Base-by-base conservation (phyloP, 1,140 invertebrate species). In the Orchesella cincta region DNA sequence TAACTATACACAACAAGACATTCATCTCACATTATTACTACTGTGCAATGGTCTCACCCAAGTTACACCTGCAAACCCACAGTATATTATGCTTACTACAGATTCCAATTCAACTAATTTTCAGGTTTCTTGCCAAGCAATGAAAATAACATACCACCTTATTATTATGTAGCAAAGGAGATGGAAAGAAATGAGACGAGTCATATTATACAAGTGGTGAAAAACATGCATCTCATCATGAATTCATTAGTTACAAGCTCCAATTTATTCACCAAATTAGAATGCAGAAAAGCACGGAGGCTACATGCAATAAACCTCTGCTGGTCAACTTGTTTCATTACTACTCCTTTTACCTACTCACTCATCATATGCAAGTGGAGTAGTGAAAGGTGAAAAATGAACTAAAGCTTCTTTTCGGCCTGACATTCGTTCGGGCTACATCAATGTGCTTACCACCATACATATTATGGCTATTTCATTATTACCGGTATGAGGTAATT, bases 131-230 rank as follows among this genome's bases (percentile, higher is more conserved):
- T n/a, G 8, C 54, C n/a, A 14, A 5, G 5, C 54, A 57, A 57
- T 12, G 26, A 57, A 23, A 57, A 57, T 57, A 57, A 57, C n/a
- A 57, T 67, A 29, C 62, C 31, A 3, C 62, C 62, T 67, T 67
- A 67, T 67, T 67, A 67, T 67, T 67, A 67, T 57, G 14, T 57
- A n/a, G n/a, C n/a, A n/a, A n/a, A n/a, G n/a, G n/a, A n/a, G n/a
- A n/a, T n/a, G n/a, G n/a, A n/a, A n/a, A n/a, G n/a, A 46, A 46
- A 46, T 12, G 39, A 46, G 20, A 12, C 20, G 39, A 46, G 20
- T 46, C 8, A 46, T 46, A 46, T 29, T 29, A 67, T 67, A 29
- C 62, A 67, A n/a, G n/a, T n/a, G n/a, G n/a, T n/a, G n/a, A n/a
- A n/a, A 5, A 12, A 18, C 39, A 46, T 46, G 26, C 29, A 31